Evolutionary conservation across 2,113 vertebrate species (phyloP), one percentile per base, ranked within the genome.

Genomic region (Gymnocephalus cernua): DNA sequence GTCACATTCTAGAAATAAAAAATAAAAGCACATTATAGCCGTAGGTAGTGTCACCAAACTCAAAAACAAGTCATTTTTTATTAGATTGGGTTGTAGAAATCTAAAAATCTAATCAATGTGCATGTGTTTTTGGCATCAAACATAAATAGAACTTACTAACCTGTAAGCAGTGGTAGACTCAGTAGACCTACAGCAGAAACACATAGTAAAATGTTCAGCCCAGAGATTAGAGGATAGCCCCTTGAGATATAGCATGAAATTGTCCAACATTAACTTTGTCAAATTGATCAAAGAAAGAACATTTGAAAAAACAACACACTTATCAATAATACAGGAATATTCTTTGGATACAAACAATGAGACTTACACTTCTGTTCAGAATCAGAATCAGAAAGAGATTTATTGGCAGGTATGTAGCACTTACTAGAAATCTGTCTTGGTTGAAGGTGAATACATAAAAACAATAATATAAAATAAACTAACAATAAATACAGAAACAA

Each of bases 171-270:
- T 0, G 61, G 65, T 19, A 88, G 62, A 51, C 45, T 86, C 69
- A 94, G 67, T 15, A 92, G 66, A 87, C 90, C 93, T 93, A 48
- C 54, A 86, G 65, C 13, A 80, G 44, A 75, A 81, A 79, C 4
- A 56, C 0, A 56, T 4, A 18, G 13, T 3, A 23, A 63, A 58
- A 41, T 35, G 4, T 41, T 71, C 19, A 68, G n/a, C 23, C 18
- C 41, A 57, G 10, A 54, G 38, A 35, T 29, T 23, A 44, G 27
- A 65, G 10, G 16, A 53, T 21, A 27, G 18, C 2, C 18, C 12
- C n/a, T n/a, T 41, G 1, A 51, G 18, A 23, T 78, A n/a, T 68
- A 12, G 1, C 27, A 62, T 38, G 1, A 50, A 51, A 27, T 4
- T 5, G n/a, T 70, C 12, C 47, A 64, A 11, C 27, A 64, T 73